Base-by-base conservation (phyloP, 2,797 vertebrate species). In the Aselliscus stoliczkanus region DNA sequence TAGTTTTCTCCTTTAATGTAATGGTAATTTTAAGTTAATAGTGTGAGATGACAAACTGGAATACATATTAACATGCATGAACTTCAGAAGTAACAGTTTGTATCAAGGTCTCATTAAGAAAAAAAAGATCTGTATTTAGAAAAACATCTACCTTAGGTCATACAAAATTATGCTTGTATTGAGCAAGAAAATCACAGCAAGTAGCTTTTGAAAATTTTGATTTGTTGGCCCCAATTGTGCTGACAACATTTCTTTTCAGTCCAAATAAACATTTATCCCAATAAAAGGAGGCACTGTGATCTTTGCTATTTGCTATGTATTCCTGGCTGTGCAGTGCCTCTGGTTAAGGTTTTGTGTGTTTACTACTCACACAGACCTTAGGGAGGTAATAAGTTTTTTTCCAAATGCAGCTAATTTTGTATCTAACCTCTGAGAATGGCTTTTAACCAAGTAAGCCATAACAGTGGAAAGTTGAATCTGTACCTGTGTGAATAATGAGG, bases 281-380 rank as follows among this genome's bases (percentile, higher is more conserved):
- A 80, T 95, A 94, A 97, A 97, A 94, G 83, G 72, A 82, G 42
- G 34, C 76, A 72, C 86, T 96, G 93, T 96, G 89, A 92, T 94
- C 47, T 97, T 90, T 94, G 87, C 50, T 96, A 12, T 96, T 96
- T 90, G 88, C 95, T 92, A 0, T 93, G 93, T 83, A 62, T 83
- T 96, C 89, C 76, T 94, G 94, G 86, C 90, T 62, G 1, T 39
- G 31, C 17, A 25, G 21, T 50, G 50, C 58, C 56, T 84, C 65
- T 60, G 58, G 84, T 58, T 84, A 83, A 72, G 37, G 29, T 87
- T 92, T 84, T 87, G 65, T 86, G 75, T 95, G 83, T 97, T 97
- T 97, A 65, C 65, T 25, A 42, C 85, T 89, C 44, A 69, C 37
- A 54, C 27, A 64, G 85, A 67, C 60, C 7, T 83, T 31, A 64